These are phyloP conservation scores for Ahaetulla prasina DNA, from an alignment of 2,113 vertebrate genomes.

Conservation along the genomic window DNA sequence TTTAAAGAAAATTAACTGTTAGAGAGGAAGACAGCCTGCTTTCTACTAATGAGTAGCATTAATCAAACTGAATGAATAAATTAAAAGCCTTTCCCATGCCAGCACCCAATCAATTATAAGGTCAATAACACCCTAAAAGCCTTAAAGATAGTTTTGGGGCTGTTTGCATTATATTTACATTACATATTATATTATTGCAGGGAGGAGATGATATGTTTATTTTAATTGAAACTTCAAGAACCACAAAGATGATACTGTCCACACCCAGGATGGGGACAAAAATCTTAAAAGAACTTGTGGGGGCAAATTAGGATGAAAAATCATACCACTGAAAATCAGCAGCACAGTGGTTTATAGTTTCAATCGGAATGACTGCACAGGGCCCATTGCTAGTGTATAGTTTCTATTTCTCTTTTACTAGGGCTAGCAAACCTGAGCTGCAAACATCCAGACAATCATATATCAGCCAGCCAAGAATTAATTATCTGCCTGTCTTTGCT, in stretches of 20 bases:
- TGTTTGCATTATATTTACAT: not conserved
- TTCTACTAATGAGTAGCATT: not conserved
- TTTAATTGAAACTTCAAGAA: not conserved
- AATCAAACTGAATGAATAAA: not conserved
- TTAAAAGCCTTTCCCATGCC: not conserved
- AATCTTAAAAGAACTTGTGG: not conserved
- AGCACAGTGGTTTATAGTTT: not conserved
- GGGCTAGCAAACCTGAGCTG: not conserved
- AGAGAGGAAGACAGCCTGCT: not conserved
- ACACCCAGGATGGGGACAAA: not conserved
- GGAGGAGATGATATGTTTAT: not conserved
- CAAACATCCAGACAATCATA: not conserved
- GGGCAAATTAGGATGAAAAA: not conserved
- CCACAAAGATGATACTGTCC: not conserved
- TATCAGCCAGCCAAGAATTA: not conserved
- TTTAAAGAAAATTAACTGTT: not conserved
- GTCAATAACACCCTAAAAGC: not conserved
- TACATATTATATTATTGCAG: not conserved
- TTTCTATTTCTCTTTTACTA: not conserved
- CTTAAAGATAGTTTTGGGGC: not conserved
- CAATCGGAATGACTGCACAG: not conserved
- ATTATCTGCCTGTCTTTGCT: not conserved
- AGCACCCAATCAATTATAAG: not conserved
- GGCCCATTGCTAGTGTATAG: not conserved
- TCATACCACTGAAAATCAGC: not conserved